Evolutionary conservation across 2,113 vertebrate genomes (phyloP).

Genomic region (Hirundichthys speculiger): DNA sequence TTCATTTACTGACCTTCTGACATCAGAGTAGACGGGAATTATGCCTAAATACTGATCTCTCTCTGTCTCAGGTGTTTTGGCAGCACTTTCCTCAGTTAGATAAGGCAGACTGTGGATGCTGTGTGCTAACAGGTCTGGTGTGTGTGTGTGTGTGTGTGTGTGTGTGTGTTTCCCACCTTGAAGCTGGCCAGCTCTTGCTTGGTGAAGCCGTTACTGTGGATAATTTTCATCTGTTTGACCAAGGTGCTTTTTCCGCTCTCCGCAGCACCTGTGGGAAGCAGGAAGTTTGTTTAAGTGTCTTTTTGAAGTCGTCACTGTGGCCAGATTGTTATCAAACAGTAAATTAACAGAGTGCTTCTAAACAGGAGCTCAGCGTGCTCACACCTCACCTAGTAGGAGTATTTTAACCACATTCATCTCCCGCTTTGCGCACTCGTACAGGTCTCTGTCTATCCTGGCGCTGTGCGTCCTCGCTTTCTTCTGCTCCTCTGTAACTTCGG

Average conservation of each 20-base stretch:
- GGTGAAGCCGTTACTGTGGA: slow-evolving; percentile 82
- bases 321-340: too few relatives aligned
- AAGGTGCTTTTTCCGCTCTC: slow-evolving; percentile 84
- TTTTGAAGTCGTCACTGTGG: neutral
- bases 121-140: too few relatives aligned
- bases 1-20: neutral
- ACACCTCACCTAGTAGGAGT: slow-evolving; percentile 82
- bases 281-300: too few relatives aligned
- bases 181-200: slow-evolving; percentile 80
- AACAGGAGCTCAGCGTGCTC: neutral
- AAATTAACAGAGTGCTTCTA: neutral
- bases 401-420: slow-evolving; percentile 84
- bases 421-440: slow-evolving; percentile 76
- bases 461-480: slow-evolving; percentile 79
- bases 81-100: too few relatives aligned
- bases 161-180: slow-evolving; percentile 70
- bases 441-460: slow-evolving; percentile 75
- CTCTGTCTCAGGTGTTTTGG: neutral
- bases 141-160: slow-evolving; percentile 19
- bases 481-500: slow-evolving; percentile 78
- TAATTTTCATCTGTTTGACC: slow-evolving; percentile 87
- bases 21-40: neutral
- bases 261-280: slow-evolving; percentile 73
- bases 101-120: too few relatives aligned
- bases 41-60: neutral